These are phyloP conservation scores for Agonum fuliginosum DNA, from an alignment of 2,888 invertebrate species.

Conservation along the genomic window DNA sequence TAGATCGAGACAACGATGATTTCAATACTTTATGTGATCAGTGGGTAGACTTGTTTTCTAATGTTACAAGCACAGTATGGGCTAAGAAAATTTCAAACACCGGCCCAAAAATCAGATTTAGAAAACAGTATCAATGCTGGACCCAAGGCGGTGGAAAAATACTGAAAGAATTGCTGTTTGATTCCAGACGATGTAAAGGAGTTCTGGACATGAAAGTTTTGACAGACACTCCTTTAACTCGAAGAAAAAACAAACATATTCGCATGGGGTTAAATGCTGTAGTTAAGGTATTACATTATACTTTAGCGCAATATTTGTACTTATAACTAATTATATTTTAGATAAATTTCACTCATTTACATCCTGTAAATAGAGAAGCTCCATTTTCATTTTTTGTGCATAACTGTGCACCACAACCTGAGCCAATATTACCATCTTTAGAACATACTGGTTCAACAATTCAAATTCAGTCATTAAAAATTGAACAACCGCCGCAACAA, in stretches of 20 bases:
- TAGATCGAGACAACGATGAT: constrained; percentile 69
- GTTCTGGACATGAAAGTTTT: constrained; percentile 72
- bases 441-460: constrained; percentile 65
- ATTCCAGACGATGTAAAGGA: constrained; percentile 70
- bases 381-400: constrained; percentile 70
- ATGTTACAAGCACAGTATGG: constrained; percentile 71
- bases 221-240: constrained; percentile 69
- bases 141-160: constrained; percentile 69
- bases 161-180: constrained; percentile 71
- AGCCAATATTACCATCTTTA: constrained; percentile 67
- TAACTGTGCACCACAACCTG: constrained; percentile 68
- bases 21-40: constrained; percentile 71
- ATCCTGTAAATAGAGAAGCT: constrained; percentile 67
- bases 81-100: constrained; percentile 72
- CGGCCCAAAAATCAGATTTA: constrained; percentile 71
- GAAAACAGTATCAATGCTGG: constrained; percentile 73
- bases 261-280: constrained; percentile 70
- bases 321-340: constrained; percentile 64
- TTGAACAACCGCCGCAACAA: background rate
- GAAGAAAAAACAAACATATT: constrained; percentile 70
- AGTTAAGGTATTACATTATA: constrained; percentile 67
- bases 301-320: constrained; percentile 1
- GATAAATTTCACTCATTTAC: constrained; percentile 71
- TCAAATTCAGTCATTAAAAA: constrained; percentile 62
- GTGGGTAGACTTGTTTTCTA: constrained; percentile 72